Evolutionary conservation across 2,888 invertebrate genomes (phyloP), one percentile per base, ranked within the genome.

Genomic region (Ceratothoa steindachneri): DNA sequence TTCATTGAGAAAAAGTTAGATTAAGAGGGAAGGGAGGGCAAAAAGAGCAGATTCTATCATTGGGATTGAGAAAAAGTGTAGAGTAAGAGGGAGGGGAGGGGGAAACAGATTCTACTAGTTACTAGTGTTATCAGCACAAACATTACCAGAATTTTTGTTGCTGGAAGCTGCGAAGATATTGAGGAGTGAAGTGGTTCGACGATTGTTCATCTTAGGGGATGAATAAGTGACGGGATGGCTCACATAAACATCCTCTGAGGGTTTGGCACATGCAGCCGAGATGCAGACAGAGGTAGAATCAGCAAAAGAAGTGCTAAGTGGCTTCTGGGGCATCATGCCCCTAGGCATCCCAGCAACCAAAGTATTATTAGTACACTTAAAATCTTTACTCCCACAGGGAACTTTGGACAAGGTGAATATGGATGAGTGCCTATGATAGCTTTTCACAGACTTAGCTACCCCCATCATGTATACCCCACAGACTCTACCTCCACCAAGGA

Each of bases 81-180:
- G n/a, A n/a, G n/a, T n/a, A n/a, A n/a, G n/a, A n/a, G n/a, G n/a
- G n/a, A n/a, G n/a, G n/a, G n/a, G n/a, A n/a, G n/a, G n/a, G n/a
- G n/a, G n/a, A n/a, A n/a, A n/a, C n/a, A n/a, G n/a, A n/a, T n/a
- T n/a, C n/a, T n/a, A n/a, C n/a, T n/a, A n/a, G n/a, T n/a, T n/a
- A n/a, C n/a, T n/a, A n/a, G n/a, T n/a, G n/a, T n/a, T n/a, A n/a
- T n/a, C n/a, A 41, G 41, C 41, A 15, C 7, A 41, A 41, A 15
- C 41, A 41, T 41, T 41, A 41, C 41, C 41, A 15, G 41, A 41
- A 15, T 41, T 15, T 41, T 41, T 41, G 90, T 93, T 93, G 88
- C 93, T 93, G 88, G 93, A 93, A 87, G 93, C 93, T 88, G 93
- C 93, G 89, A 95, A 95, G 88, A 95, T 90, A 89, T 95, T 94